Evolutionary conservation across 2,797 vertebrate species (phyloP).

Genomic region (Diglossa cyanea): DNA sequence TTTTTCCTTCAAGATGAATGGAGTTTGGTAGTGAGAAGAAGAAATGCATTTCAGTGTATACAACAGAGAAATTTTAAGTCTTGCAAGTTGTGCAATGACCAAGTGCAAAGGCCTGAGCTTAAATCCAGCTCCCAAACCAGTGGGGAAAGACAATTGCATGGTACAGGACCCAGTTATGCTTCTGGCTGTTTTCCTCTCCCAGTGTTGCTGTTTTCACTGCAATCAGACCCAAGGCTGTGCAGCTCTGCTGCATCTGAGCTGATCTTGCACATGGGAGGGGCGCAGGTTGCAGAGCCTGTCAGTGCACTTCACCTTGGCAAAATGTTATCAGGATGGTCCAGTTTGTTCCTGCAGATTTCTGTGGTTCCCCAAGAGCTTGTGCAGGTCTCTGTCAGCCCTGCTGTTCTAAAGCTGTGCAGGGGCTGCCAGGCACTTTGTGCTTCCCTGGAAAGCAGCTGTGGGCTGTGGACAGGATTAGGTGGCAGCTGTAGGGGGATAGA

Average conservation of each 20-base stretch:
- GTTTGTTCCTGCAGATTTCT: background rate
- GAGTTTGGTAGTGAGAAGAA: background rate
- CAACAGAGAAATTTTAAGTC: background rate
- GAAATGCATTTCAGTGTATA: background rate
- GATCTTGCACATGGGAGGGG: background rate
- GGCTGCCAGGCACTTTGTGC: background rate
- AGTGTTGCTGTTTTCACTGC: background rate
- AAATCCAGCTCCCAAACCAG: background rate
- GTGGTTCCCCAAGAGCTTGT: background rate
- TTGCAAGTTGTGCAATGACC: background rate
- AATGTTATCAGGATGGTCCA: background rate
- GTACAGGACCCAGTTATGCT: background rate
- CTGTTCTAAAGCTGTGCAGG: background rate
- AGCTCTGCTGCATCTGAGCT: background rate
- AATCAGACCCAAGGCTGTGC: background rate
- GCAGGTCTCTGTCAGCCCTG: background rate
- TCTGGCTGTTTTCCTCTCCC: background rate
- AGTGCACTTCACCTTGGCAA: background rate
- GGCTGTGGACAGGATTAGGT: background rate
- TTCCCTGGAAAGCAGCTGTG: background rate
- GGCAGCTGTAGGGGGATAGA: background rate
- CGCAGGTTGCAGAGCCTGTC: background rate
- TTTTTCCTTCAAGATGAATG: background rate
- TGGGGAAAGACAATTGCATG: fast-evolving
- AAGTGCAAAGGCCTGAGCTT: background rate